Base-by-base conservation (phyloP, 2,113 vertebrate genomes). In the Jaculus jaculus region DNA sequence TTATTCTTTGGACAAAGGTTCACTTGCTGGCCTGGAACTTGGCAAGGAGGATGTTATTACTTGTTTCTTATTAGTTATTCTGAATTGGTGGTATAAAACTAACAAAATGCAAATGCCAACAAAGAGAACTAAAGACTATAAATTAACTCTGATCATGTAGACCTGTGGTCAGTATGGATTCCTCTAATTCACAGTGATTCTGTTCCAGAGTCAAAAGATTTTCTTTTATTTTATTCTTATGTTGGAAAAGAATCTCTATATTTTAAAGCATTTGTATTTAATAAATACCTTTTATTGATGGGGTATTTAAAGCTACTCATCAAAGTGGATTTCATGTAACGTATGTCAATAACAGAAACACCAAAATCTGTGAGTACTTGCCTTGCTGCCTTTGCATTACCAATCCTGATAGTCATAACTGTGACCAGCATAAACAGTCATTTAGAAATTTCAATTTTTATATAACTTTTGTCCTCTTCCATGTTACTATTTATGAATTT, bases 311-410 rank as follows among this genome's bases (percentile, higher is more conserved):
- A 94, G 71, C 88, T 63, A 63, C 87, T 91, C 89, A n/a, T 78
- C 88, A 58, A 86, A 42, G 68, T 93, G 93, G 90, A 95, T 77
- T 95, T n/a, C 51, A 20, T 47, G 60, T 30, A 77, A 92, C 79
- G 28, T 75, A 66, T 58, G 5, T 87, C 69, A 73, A 60, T 87
- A 65, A 74, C 54, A 24, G 21, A 16, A 58, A 9, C 65, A 51
- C 0, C 47, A 28, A 37, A 89, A 69, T 80, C 75, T 94, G 89
- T 88, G 96, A 96, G 91, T 88, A 69, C 83, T 13, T 68, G 92
- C 79, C 82, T 79, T 86, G 94, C 97, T 98, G 98, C 97, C 98
- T 98, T 98, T 98, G 97, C 96, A 97, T 97, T 98, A 98, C 94
- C 96, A 97, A 88, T 96, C 90, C 84, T 80, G 34, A 51, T 89